A percentile compares a stretch with the other conserved stretches of the same genome.
Evolutionary conservation across 2,888 invertebrate genomes (phyloP).

Genomic region (Gymnosoma rotundatum): DNA sequence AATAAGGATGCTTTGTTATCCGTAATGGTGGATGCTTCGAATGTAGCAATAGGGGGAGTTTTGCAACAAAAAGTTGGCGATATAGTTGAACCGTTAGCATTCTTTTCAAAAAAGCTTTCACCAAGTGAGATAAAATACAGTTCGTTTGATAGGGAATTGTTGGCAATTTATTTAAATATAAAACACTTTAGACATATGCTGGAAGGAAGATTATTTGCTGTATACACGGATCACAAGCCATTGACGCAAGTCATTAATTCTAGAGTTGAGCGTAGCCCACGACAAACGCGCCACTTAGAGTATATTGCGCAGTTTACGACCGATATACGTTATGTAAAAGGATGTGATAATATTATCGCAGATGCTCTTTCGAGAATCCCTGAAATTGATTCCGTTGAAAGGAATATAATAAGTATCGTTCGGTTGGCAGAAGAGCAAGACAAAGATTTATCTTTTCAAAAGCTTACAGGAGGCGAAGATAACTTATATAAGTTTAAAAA

Average conservation of each 20-base stretch:
- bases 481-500: no score
- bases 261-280: not conserved
- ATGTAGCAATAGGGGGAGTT: no score
- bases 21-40: no score
- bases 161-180: slow-evolving; percentile 5
- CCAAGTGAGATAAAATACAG: not conserved
- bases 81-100: not conserved
- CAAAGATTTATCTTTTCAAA: no score
- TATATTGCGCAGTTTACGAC: not conserved
- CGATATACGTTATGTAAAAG: slow-evolving; percentile 1
- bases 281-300: not conserved
- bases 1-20: no score
- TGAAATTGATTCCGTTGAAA: not conserved
- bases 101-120: not conserved
- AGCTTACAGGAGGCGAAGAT: no score
- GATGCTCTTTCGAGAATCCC: not conserved
- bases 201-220: not conserved
- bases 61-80: no score
- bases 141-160: slow-evolving; percentile 1
- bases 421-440: no score
- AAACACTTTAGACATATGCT: slow-evolving; percentile 10
- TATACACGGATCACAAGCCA: slow-evolving; percentile 15
- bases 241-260: not conserved
- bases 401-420: not conserved
- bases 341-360: not conserved